A percentile compares a stretch with the other conserved stretches of the same genome.
phyloP scores from a whole-genome alignment of 2,888 invertebrate genomes.

The Drepanosiphum platanoidis region DNA sequence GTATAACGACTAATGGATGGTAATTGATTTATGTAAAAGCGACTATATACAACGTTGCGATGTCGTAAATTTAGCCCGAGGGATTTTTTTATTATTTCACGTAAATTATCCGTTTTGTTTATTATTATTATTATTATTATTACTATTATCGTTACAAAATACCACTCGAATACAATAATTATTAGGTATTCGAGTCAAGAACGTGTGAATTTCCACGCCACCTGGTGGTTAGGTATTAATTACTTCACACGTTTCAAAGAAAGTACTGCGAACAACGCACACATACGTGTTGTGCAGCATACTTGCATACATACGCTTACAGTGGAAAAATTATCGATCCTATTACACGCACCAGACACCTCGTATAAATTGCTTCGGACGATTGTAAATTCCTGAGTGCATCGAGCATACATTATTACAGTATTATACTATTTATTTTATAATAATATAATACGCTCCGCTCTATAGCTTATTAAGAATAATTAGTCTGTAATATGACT shows the following conservation, averaged over 20 bases:
- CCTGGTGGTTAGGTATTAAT: slow-evolving; percentile 55
- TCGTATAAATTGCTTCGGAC: slow-evolving; percentile 45
- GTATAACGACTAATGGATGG: background rate
- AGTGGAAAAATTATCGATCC: slow-evolving; percentile 51
- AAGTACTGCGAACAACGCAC: background rate
- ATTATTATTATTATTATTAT: background rate
- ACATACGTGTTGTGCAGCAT: background rate
- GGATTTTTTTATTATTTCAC: background rate
- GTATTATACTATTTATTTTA: slow-evolving; percentile 10
- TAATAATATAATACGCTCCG: background rate
- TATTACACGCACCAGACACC: slow-evolving; percentile 29
- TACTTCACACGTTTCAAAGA: slow-evolving; percentile 52
- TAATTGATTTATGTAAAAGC: background rate
- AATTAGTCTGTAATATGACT: slow-evolving; percentile 18
- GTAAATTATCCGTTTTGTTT: background rate
- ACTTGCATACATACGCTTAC: background rate
- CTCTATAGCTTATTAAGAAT: slow-evolving; percentile 19
- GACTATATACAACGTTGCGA: background rate
- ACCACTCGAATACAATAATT: slow-evolving; percentile 1
- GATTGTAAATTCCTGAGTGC: slow-evolving; percentile 44
- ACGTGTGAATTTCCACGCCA: slow-evolving; percentile 21
- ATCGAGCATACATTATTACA: background rate
- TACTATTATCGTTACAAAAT: background rate
- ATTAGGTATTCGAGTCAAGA: slow-evolving; percentile 14
- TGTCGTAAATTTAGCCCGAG: background rate